Evolutionary conservation across 2,888 invertebrate species (phyloP), one percentile per base, ranked within the genome.

Genomic region (Endotricha flammealis): DNA sequence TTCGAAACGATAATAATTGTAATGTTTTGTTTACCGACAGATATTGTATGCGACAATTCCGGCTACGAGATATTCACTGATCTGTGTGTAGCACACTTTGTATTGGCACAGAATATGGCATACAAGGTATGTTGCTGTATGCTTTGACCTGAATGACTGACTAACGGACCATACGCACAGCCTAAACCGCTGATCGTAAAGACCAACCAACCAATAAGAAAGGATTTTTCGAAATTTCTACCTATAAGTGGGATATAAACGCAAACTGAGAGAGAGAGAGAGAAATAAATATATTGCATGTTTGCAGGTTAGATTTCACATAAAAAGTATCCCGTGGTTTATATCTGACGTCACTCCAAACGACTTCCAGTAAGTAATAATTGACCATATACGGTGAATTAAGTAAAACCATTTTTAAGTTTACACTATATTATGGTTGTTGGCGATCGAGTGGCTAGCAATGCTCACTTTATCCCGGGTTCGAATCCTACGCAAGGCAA

Each of bases 11-110:
- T n/a, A n/a, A 20, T 30, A 12, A 8, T 12, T 27, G 27, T 6
- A 20, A 20, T 30, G 11, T 16, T 16, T 16, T 16, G 3, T 4
- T 16, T 16, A 6, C 6, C n/a, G 6, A 17, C 88, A 88, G 93
- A 95, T 65, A 89, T 96, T 36, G 89, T 99, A 1, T 89, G 95
- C 41, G 99, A 99, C 73, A 99, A 99, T 73, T 89, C 96, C 0
- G 99, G 97, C 0, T 96, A 96, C 65, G 99, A 99, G 76, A 59
- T 99, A 0, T 93, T 95, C 51, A 91, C 95, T 0, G 99, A 99
- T 69, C 73, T 99, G 0, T 93, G 95, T 58, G 63, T 99, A 1
- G 95, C 95, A 1, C 93, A 94, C 49, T 95, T 92, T 64, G 69
- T 99, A 1, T 72, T 94, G 0, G 38, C 73, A 68, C 47, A 86